These are phyloP conservation scores for Drosophila austrosaltans DNA, from an alignment of 2,888 invertebrate species.

Conservation along the genomic window DNA sequence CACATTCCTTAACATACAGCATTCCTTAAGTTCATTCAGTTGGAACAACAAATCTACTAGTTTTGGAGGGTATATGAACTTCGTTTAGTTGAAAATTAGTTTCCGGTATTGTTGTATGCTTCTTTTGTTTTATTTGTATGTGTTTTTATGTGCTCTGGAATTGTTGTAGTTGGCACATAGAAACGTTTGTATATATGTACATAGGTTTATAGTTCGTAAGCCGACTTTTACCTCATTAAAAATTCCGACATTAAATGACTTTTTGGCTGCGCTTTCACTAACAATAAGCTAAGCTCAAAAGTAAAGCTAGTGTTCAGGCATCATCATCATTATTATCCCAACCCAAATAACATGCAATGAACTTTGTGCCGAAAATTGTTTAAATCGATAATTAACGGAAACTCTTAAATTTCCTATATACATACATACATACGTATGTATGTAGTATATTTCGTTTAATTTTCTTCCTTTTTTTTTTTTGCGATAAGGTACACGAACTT, in stretches of 20 bases:
- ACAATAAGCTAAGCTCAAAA: slow-evolving; percentile 36
- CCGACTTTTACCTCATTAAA: slow-evolving; percentile 59
- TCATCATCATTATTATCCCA: slow-evolving; percentile 14
- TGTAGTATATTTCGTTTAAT: slow-evolving; percentile 15
- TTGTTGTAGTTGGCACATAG: slow-evolving; percentile 1
- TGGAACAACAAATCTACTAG: background rate
- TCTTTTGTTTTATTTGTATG: background rate
- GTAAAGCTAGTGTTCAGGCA: slow-evolving; percentile 16
- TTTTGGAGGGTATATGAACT: background rate
- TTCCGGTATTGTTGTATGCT: background rate
- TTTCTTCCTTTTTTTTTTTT: slow-evolving; percentile 18
- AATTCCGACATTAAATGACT: slow-evolving; percentile 48
- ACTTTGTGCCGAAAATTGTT: slow-evolving; percentile 50
- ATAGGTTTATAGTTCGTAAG: slow-evolving; percentile 31
- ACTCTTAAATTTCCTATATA: slow-evolving; percentile 25
- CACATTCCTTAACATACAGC: background rate
- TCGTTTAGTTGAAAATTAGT: background rate
- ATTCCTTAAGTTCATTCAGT: background rate
- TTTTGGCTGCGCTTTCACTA: slow-evolving; percentile 71
- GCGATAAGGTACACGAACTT: slow-evolving; percentile 4
- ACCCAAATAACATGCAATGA: slow-evolving; percentile 68
- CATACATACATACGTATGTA: background rate
- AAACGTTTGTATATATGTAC: background rate
- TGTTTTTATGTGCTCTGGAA: background rate
- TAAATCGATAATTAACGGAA: slow-evolving; percentile 48